Conservation (phyloP, 1,140 invertebrate species). For the Drosophila watanabei region DNA sequence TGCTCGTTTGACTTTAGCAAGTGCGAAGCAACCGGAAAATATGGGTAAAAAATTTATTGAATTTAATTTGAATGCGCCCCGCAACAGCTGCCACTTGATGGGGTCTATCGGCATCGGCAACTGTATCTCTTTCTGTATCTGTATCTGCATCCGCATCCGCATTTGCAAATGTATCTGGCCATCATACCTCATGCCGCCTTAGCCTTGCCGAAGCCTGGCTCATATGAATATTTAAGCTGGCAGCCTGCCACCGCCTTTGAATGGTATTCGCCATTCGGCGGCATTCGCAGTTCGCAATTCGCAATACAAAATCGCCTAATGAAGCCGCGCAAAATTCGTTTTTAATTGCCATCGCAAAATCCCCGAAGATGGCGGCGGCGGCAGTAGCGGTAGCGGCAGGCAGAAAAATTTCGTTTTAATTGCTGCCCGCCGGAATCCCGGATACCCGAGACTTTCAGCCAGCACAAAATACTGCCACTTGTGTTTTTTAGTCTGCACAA, state of each 20-base stretch:
- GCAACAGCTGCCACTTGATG: conserved; percentile 67
- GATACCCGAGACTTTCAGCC: conserved; percentile 22
- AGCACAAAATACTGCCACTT: conserved; percentile 69
- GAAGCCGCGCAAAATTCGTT: conserved; percentile 81
- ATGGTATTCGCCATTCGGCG: background rate
- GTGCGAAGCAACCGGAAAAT: conserved; percentile 47
- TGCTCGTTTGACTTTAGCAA: conserved; percentile 57
- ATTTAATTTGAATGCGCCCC: conserved; percentile 81
- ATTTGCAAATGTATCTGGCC: conserved; percentile 27
- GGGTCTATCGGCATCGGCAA: conserved; percentile 15
- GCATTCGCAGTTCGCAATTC: conserved; percentile 4
- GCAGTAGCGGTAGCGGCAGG: conserved; percentile 17
- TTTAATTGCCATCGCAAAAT: conserved; percentile 77
- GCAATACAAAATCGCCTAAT: conserved; percentile 55
- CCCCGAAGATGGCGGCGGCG: conserved; percentile 78
- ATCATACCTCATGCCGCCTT: conserved; percentile 52
- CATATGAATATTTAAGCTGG: conserved; percentile 80
- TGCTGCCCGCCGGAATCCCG: conserved; percentile 49
- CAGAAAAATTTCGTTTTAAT: conserved; percentile 81
- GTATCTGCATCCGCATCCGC: conserved; percentile 1
- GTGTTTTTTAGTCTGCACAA: conserved; percentile 67
- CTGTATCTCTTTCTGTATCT: conserved; percentile 7
- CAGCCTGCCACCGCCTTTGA: conserved; percentile 46
- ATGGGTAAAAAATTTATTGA: conserved; percentile 76
- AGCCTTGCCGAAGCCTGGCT: conserved; percentile 30